Base-by-base conservation (phyloP, 2,888 invertebrate species). In the Monoplex corrugatus region DNA sequence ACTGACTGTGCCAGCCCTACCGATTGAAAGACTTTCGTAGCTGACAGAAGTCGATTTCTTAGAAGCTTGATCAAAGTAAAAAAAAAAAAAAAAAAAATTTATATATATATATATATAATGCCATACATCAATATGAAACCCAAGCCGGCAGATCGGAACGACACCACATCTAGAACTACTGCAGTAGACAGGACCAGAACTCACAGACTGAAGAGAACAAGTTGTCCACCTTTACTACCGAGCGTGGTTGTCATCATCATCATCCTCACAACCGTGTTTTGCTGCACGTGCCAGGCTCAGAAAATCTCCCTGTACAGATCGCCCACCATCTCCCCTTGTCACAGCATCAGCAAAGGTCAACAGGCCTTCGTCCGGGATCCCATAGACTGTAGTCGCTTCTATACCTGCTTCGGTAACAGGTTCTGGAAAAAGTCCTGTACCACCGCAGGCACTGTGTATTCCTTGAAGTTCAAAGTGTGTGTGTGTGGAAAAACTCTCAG, bases 401-500 rank as follows among this genome's bases (percentile, higher is more conserved):
- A 92, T 88, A 91, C 90, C 50, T 92, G 91, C 43, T 90, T 85
- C 50, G 91, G 91, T 0, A 87, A 87, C 40, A 50, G 87, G 28
- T 86, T 63, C 78, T 92, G 91, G 91, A 85, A 88, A 72, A 88
- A 90, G 89, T 78, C 89, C 16, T 92, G 91, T 40, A 43, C 82
- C 1, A 85, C 87, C 40, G 75, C 88, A 2, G 85, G 89, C 44
- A 92, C 92, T 0, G 91, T 92, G 13, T 92, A 89, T 86, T 92
- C 92, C 0, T 75, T 91, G 16, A 90, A 91, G 44, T 89, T 89
- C 50, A 92, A 91, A 72, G 92, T 92, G 23, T 92, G 92, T 92
- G 92, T 40, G 92, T 92, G 10, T 92, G 92, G 92, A 86, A 86
- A 43, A 86, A 90, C 38, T 91, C 92, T 2, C 63, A 38, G 28